These are phyloP conservation scores for Ceyx cyanopectus DNA, from an alignment of 2,113 vertebrate genomes.

Conservation along the genomic window DNA sequence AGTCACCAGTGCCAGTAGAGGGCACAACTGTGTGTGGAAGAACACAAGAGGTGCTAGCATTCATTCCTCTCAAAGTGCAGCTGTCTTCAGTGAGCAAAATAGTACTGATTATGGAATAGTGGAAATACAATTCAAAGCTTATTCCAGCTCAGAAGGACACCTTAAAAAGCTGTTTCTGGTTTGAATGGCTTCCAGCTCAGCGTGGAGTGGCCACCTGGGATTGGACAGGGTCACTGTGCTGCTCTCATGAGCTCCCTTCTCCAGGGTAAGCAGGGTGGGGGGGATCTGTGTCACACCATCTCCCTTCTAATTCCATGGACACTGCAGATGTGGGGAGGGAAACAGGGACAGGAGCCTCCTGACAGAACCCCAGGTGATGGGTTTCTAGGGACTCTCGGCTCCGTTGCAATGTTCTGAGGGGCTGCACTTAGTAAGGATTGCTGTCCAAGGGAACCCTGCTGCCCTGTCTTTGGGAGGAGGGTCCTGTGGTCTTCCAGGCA, in stretches of 20 bases:
- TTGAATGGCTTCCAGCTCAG: not conserved
- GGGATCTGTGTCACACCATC: not conserved
- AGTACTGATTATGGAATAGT: not conserved
- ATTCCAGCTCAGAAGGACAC: not conserved
- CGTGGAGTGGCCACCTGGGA: not conserved
- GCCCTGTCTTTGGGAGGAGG: not conserved
- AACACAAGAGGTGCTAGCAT: not conserved
- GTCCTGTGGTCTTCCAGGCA: not conserved
- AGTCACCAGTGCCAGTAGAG: constrained; percentile 45
- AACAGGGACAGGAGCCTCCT: accelerated
- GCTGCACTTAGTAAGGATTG: not conserved
- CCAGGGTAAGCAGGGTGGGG: not conserved
- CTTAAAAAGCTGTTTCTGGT: not conserved
- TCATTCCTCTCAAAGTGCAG: not conserved
- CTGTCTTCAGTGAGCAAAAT: not conserved
- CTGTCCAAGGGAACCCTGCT: not conserved
- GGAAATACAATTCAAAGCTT: not conserved
- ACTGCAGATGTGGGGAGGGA: accelerated
- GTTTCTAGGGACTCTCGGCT: not conserved
- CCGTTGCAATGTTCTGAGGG: not conserved
- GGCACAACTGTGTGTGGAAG: constrained; percentile 54
- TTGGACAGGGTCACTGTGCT: not conserved
- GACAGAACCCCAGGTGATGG: not conserved
- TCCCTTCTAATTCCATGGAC: not conserved
- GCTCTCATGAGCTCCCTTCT: not conserved